phyloP scores from a whole-genome alignment of 1,140 invertebrate genomes.

The Pachypeltis micranthus region DNA sequence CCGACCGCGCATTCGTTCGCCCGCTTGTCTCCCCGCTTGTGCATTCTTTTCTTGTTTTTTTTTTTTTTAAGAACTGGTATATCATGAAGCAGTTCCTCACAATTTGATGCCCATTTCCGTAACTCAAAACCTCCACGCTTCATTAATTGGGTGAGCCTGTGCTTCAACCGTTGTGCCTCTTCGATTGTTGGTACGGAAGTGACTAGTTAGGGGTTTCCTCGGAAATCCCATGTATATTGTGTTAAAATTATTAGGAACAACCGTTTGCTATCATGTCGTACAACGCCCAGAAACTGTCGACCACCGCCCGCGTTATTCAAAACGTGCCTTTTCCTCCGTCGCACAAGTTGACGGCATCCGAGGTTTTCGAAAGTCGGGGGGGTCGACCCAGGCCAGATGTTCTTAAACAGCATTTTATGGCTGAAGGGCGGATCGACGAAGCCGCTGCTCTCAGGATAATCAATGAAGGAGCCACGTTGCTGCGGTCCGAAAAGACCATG shows the following conservation, averaged over 20 bases:
- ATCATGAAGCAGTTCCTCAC: too few species aligned
- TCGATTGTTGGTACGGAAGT: too few species aligned
- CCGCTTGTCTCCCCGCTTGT: too few species aligned
- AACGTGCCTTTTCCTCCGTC: slow-evolving; percentile 94
- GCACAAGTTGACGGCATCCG: slow-evolving; percentile 86
- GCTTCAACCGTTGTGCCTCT: too few species aligned
- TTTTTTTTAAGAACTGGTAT: too few species aligned
- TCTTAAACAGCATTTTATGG: slow-evolving; percentile 96
- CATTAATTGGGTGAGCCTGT: too few species aligned
- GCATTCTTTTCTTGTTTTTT: too few species aligned
- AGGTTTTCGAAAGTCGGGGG: slow-evolving; percentile 91
- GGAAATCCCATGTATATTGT: slow-evolving; percentile 9
- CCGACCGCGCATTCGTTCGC: too few species aligned
- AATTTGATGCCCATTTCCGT: too few species aligned
- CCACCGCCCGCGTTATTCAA: slow-evolving; percentile 30
- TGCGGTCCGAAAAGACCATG: slow-evolving; percentile 98
- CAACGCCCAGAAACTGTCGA: background rate
- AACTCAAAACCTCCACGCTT: too few species aligned
- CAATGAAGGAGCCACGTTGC: slow-evolving; percentile 89
- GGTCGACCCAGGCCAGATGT: slow-evolving; percentile 91
- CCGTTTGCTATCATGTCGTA: background rate
- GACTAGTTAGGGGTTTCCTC: slow-evolving; percentile 8
- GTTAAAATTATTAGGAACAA: background rate
- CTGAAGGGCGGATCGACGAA: slow-evolving; percentile 97
- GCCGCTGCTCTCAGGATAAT: slow-evolving; percentile 92